Evolutionary conservation across 1,140 invertebrate genomes (phyloP).

Genomic region (Ooceraea biroi): DNA sequence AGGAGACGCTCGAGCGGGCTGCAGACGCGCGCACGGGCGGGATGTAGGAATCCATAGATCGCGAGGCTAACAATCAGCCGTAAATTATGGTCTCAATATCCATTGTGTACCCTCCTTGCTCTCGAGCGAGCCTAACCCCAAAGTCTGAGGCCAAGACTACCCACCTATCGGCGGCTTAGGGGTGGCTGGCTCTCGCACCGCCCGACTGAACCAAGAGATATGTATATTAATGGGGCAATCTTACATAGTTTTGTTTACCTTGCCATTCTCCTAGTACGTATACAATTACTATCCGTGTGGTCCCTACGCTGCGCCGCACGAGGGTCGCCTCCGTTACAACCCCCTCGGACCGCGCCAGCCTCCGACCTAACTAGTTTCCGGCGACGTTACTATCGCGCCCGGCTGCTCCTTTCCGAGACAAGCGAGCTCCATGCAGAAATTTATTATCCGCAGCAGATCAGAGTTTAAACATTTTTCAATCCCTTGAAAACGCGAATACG

Average conservation of each 20-base stretch:
- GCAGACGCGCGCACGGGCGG: conserved; percentile 70
- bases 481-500: too few species aligned
- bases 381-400: conserved; percentile 38
- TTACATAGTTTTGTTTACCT: conserved; percentile 87
- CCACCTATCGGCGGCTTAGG: conserved; percentile 72
- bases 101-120: conserved; percentile 85
- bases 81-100: conserved; percentile 87
- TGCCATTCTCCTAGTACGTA: conserved; percentile 86
- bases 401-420: not conserved
- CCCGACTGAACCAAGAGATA: conserved; percentile 85
- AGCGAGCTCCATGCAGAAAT: conserved; percentile 7
- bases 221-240: conserved; percentile 87
- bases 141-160: conserved; percentile 86
- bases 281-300: conserved; percentile 85
- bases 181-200: conserved; percentile 74
- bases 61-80: conserved; percentile 86
- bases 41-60: conserved; percentile 85
- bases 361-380: conserved; percentile 64
- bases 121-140: conserved; percentile 82
- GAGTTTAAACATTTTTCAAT: too few species aligned
- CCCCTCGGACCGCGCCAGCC: conserved; percentile 26
- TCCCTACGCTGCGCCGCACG: conserved; percentile 67
- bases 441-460: conserved; percentile 17
- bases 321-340: conserved; percentile 56
- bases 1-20: conserved; percentile 50